Conservation (phyloP, 2,888 invertebrate species). For the Trichopoda pennipes region DNA sequence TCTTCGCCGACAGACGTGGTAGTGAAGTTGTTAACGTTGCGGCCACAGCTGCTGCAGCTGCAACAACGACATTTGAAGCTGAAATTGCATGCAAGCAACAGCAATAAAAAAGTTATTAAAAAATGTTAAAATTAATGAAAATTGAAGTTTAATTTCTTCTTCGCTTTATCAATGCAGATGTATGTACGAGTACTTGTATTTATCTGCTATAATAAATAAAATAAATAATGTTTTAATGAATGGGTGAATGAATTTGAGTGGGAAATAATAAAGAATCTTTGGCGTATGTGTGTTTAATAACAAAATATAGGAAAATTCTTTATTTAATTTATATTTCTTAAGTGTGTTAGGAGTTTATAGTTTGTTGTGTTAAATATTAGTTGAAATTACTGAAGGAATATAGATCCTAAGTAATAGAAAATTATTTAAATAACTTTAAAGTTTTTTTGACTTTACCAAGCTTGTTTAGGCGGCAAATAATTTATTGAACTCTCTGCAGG, state of each 20-base stretch:
- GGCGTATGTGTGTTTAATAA: slow-evolving; percentile 1
- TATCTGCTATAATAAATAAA: not conserved
- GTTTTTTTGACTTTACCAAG: too few relatives aligned
- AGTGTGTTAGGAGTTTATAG: not conserved
- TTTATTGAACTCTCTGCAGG: too few relatives aligned
- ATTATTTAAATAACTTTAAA: too few relatives aligned
- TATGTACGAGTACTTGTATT: too few relatives aligned
- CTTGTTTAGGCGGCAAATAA: too few relatives aligned
- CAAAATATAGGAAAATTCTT: not conserved
- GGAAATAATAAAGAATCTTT: not conserved
- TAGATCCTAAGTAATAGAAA: too few relatives aligned
- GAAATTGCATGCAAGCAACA: slow-evolving; percentile 15
- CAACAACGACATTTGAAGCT: slow-evolving; percentile 69
- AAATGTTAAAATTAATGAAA: slow-evolving; percentile 52
- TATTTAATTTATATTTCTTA: not conserved
- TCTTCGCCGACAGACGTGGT: slow-evolving; percentile 78
- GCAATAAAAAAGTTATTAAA: slow-evolving; percentile 35
- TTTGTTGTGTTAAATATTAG: too few relatives aligned
- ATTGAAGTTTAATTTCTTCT: slow-evolving; percentile 57
- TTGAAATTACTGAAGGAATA: not conserved
- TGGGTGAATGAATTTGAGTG: not conserved
- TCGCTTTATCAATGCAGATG: not conserved
- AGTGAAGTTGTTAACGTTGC: slow-evolving; percentile 67
- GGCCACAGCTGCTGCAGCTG: slow-evolving; percentile 57
- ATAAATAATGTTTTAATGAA: slow-evolving; percentile 22